These are phyloP conservation scores for Mus spretus DNA, from an alignment of 2,797 vertebrate species.

Conservation along the genomic window DNA sequence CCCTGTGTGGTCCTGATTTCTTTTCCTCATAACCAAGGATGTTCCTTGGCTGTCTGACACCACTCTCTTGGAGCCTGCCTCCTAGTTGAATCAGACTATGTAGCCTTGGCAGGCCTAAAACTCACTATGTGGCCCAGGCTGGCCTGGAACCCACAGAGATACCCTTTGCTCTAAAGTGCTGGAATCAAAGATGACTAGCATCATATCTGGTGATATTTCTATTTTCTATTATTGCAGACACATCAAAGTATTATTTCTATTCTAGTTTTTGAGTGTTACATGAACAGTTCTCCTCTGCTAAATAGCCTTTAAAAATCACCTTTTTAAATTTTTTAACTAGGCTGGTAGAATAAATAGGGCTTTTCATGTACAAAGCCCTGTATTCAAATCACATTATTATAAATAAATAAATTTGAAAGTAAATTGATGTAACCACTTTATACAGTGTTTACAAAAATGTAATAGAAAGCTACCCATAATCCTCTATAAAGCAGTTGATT, in stretches of 20 bases:
- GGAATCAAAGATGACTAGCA: background rate
- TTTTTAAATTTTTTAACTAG: background rate
- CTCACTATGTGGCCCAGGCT: background rate
- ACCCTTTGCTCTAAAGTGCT: background rate
- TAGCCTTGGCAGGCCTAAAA: background rate
- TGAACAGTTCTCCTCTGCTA: background rate
- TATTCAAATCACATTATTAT: background rate
- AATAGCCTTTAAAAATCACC: background rate
- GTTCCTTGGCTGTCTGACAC: background rate
- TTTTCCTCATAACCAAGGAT: background rate
- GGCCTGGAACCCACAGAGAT: background rate
- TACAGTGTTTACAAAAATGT: background rate
- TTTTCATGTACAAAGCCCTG: background rate
- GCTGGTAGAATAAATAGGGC: background rate
- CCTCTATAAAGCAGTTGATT: background rate
- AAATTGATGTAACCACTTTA: background rate
- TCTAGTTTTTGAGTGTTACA: conserved; percentile 8
- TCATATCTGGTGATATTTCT: background rate
- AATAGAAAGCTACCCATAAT: background rate
- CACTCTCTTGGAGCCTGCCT: background rate
- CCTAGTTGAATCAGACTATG: background rate
- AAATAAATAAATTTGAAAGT: background rate
- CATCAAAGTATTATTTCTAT: background rate
- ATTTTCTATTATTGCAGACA: conserved; percentile 15
- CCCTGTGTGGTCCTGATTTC: background rate